Base-by-base conservation (phyloP, 1,140 invertebrate genomes). In the Campoletis sonorensis region DNA sequence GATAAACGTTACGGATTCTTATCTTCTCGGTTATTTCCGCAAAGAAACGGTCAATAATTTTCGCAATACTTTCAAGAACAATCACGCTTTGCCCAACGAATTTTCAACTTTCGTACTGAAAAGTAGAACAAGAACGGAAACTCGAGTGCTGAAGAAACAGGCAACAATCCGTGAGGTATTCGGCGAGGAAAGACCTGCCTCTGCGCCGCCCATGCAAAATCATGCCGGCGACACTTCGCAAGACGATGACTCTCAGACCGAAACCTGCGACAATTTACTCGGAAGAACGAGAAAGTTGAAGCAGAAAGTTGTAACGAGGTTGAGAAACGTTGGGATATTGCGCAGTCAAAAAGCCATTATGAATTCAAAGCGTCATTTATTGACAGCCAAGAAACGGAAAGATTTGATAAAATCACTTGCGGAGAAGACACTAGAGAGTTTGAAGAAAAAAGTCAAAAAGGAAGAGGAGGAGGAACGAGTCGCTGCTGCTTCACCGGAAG, bases 91-190 rank as follows among this genome's bases (percentile, higher is more conserved):
- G 49, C 93, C 92, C 49, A 94, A 93, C 81, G 93, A 94, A 73
- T 96, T 96, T 85, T 94, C 95, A 13, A 95, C 96, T 0, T 93
- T 96, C 26, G 94, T 96, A 21, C 86, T 96, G 68, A 95, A 96
- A 86, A 95, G 95, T 30, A 92, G 96, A 83, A 96, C 96, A 7
- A 92, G 96, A 84, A 96, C 94, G 21, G 95, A 96, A 88, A 96
- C 95, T n/a, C 93, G 95, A 83, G 93, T 96, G 23, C 90, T 96
- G 85, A 96, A 96, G 88, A 95, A 96, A 84, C 93, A 95, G 84
- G 95, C 96, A 13, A 96, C 95, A 1, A 96, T 96, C 40, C 94
- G 95, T 82, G 95, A 96, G 89, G 95, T 96, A 0, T 97, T 96
- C 88, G 96, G 96, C 4, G 95, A 95, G 49, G 94, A 95, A 86